Conservation (phyloP, 1,140 invertebrate species). For the Caenorhabditis briggsae region DNA sequence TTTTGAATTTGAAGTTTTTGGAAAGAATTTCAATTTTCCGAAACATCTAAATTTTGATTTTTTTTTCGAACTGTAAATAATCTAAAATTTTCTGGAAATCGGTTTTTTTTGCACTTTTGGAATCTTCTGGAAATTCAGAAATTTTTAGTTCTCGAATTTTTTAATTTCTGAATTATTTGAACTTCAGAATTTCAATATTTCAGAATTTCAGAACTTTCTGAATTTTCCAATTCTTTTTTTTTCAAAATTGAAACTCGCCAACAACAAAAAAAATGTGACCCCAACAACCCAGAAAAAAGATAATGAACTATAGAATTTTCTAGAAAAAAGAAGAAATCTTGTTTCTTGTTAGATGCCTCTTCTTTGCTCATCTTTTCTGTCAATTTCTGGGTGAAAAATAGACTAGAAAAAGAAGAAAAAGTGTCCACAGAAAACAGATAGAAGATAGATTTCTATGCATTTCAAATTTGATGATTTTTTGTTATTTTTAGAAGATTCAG, state of each 20-base stretch:
- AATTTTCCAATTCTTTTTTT: background rate
- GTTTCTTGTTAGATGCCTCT: constrained; percentile 44
- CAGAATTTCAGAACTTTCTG: background rate
- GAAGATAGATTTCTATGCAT: constrained; percentile 19
- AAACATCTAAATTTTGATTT: too few relatives aligned
- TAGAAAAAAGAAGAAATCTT: background rate
- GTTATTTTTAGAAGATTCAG: background rate
- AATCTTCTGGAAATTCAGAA: too few relatives aligned
- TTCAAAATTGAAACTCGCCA: background rate
- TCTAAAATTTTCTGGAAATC: too few relatives aligned
- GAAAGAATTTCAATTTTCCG: too few relatives aligned
- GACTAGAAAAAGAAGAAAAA: background rate
- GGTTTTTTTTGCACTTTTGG: too few relatives aligned
- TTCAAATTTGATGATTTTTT: background rate
- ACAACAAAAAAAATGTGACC: background rate
- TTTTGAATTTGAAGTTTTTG: too few relatives aligned
- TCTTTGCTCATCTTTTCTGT: constrained; percentile 3
- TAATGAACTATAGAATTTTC: background rate
- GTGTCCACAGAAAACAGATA: background rate
- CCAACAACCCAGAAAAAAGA: background rate
- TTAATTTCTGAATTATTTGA: too few relatives aligned
- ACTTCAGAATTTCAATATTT: too few relatives aligned
- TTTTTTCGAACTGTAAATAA: too few relatives aligned
- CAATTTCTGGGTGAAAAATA: background rate
- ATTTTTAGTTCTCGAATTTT: too few relatives aligned